A percentile compares a stretch with the other conserved stretches of the same genome.
Evolutionary conservation across 2,113 vertebrate genomes (phyloP).

Genomic region (Platysternon megacephalum): DNA sequence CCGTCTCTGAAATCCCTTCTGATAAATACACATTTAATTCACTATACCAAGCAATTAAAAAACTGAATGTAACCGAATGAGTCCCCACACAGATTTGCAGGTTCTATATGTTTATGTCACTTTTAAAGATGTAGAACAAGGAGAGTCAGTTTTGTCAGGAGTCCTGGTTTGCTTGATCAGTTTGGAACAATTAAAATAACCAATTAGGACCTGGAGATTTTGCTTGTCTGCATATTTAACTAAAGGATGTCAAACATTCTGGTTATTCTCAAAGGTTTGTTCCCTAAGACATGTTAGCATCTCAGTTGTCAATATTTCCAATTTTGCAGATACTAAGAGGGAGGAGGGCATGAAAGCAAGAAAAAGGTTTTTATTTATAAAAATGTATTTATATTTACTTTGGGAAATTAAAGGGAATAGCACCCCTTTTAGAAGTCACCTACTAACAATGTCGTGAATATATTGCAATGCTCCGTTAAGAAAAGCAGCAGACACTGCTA

Average conservation of each 20-base stretch:
- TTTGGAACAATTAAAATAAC: conserved; percentile 12
- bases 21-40: conserved; percentile 8
- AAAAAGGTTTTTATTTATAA: background rate
- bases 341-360: background rate
- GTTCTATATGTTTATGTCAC: background rate
- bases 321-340: background rate
- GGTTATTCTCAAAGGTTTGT: background rate
- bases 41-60: background rate
- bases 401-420: background rate
- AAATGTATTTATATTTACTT: background rate
- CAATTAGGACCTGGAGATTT: conserved; percentile 29
- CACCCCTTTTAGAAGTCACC: conserved; percentile 13
- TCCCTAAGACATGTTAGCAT: conserved; percentile 8
- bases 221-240: conserved; percentile 34
- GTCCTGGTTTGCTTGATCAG: background rate
- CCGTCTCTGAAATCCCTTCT: background rate
- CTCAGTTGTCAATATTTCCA: conserved; percentile 18
- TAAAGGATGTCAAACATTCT: conserved; percentile 23
- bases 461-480: background rate
- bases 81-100: rapidly evolving
- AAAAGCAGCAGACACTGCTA: background rate
- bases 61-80: background rate
- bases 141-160: background rate
- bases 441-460: background rate
- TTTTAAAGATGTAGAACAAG: background rate